Percentiles rank a stretch among this genome's conserved stretches.
Evolutionary conservation across 2,797 vertebrate genomes (phyloP).

Genomic region (Morus bassanus): DNA sequence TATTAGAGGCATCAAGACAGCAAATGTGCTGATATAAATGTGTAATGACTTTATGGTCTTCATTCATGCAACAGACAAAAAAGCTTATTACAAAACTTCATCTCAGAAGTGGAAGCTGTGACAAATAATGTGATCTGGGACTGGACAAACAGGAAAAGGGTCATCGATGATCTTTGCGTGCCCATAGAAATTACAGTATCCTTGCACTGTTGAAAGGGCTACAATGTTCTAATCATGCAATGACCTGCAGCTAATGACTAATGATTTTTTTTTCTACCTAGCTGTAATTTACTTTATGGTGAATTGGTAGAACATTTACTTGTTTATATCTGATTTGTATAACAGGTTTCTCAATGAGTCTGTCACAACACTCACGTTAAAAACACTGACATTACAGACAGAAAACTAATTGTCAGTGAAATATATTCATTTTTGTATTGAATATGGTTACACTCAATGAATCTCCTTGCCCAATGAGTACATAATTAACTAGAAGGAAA

Average conservation of each 20-base stretch:
- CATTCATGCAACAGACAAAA: neutral
- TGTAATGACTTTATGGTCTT: neutral
- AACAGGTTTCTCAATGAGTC: neutral
- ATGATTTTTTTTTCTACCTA: neutral
- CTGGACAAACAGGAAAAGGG: neutral
- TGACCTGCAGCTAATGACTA: neutral
- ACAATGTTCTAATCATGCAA: neutral
- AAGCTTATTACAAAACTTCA: neutral
- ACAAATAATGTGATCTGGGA: neutral
- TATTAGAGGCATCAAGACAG: neutral
- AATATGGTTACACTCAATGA: neutral
- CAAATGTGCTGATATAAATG: neutral
- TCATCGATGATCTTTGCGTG: neutral
- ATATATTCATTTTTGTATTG: neutral
- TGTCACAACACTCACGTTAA: neutral
- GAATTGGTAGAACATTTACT: neutral
- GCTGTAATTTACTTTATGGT: neutral
- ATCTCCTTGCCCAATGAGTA: neutral
- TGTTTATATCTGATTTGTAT: neutral
- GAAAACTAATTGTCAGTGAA: slow-evolving; percentile 3
- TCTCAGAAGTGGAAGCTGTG: neutral
- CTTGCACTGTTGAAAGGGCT: neutral
- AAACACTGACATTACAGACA: neutral
- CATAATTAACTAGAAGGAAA: slow-evolving; percentile 24
- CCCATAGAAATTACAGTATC: neutral